phyloP scores from a whole-genome alignment of 2,888 invertebrate species.

The Allolobophora icterica region DNA sequence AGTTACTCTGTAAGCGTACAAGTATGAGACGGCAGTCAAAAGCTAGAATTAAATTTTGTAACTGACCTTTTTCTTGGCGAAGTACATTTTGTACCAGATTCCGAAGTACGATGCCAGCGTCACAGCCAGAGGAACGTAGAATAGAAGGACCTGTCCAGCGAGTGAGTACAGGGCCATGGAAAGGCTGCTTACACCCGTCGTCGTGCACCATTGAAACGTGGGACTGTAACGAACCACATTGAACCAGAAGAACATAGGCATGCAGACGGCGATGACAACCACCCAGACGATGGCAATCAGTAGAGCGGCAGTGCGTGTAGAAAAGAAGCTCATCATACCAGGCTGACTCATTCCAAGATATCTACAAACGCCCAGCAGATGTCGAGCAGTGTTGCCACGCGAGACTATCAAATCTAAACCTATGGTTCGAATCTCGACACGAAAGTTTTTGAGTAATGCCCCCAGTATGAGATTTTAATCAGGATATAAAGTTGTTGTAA shows the following conservation, averaged over 20 bases:
- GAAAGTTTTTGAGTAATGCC: no score
- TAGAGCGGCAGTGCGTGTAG: neutral
- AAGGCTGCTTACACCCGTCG: neutral
- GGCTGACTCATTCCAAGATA: constrained; percentile 20
- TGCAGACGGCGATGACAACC: neutral
- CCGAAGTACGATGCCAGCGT: neutral
- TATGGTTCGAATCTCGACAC: neutral
- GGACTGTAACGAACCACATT: neutral
- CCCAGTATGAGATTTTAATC: no score
- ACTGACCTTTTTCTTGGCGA: neutral
- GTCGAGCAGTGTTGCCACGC: neutral
- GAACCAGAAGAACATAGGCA: neutral
- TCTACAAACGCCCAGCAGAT: neutral
- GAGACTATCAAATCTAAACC: neutral
- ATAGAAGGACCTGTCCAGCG: neutral
- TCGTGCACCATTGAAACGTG: neutral
- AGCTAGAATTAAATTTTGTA: neutral
- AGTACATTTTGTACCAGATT: constrained; percentile 14
- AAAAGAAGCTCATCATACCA: neutral
- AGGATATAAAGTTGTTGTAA: no score
- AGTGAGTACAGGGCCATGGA: neutral
- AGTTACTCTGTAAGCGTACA: no score
- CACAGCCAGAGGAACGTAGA: constrained; percentile 18
- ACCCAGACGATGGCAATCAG: neutral
- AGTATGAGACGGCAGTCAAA: no score